These are phyloP conservation scores for Egretta garzetta DNA, from an alignment of 2,113 vertebrate genomes.

Conservation along the genomic window DNA sequence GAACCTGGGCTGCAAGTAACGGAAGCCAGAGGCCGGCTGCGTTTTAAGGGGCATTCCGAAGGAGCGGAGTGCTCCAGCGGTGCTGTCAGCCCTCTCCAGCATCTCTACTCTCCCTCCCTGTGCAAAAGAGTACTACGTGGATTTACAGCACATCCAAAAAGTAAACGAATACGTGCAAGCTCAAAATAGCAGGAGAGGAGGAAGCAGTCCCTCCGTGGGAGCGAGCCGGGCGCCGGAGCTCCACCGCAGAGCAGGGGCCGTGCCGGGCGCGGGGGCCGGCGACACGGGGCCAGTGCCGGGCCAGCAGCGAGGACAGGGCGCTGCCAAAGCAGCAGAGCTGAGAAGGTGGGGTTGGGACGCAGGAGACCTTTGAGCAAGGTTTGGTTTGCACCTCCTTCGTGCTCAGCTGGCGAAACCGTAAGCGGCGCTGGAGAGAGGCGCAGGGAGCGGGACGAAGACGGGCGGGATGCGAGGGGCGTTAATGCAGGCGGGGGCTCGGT, in stretches of 20 bases:
- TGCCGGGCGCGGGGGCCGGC: not conserved
- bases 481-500: accelerated
- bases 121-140: accelerated
- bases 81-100: not conserved
- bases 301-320: not conserved
- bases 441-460: accelerated
- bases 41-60: not conserved
- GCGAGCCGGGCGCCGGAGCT: not conserved
- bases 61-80: accelerated
- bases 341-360: accelerated
- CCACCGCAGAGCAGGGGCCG: not conserved
- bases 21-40: not conserved
- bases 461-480: accelerated
- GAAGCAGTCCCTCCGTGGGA: accelerated
- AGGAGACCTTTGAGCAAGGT: not conserved
- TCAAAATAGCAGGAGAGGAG: too few species aligned
- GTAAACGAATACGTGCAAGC: not conserved
- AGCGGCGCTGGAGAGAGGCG: accelerated
- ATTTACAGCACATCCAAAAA: not conserved
- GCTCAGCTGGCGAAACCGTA: accelerated
- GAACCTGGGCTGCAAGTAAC: not conserved
- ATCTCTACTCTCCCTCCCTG: not conserved
- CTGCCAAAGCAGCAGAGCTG: not conserved
- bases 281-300: not conserved
- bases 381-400: accelerated